Evolutionary conservation across 1,140 invertebrate genomes (phyloP), one percentile per base, ranked within the genome.

Genomic region (Berghia stephanieae): DNA sequence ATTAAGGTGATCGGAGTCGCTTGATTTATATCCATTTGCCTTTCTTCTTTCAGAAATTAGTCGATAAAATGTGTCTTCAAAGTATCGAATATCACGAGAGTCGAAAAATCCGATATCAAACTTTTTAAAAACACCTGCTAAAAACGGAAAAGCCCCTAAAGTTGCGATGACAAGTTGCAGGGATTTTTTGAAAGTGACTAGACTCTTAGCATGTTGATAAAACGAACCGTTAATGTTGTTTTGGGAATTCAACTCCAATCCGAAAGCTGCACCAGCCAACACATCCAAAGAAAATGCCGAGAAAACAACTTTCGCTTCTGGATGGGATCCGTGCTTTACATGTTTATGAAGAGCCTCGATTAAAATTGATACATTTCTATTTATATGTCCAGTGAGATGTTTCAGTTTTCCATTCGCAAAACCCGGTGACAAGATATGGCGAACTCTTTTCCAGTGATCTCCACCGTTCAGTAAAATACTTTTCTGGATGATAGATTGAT

Each of bases 271-370:
- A 2, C 86, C 88, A 2, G 89, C 90, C 38, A 93, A 92, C 0
- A 93, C 88, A 77, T 94, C 93, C 8, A 92, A 92, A 0, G 91
- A 90, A 78, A 91, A 93, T 40, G 89, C 89, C 0, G 88, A 89
- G 36, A 89, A 84, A 1, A 49, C 43, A 0, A 6, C 24, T 27
- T 70, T 77, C 21, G 67, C 75, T 21, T 60, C 75, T 36, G 36
- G 16, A 8, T 24, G 27, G 0, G n/a, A n/a, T 8, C 68, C 76
- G 18, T 72, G 8, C 13, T 18, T 6, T 10, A 60, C 69, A 27
- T 52, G 42, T 18, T 16, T n/a, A 21, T 40, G 2, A 34, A 78
- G 42, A 18, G 24, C 31, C 0, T 27, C 24, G 49, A 46, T 44
- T 2, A 70, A 60, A 3, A 3, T 8, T 10, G 21, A n/a, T 6